These are phyloP conservation scores for Enteromius treurensis DNA, from an alignment of 2,797 vertebrate species.

Conservation along the genomic window DNA sequence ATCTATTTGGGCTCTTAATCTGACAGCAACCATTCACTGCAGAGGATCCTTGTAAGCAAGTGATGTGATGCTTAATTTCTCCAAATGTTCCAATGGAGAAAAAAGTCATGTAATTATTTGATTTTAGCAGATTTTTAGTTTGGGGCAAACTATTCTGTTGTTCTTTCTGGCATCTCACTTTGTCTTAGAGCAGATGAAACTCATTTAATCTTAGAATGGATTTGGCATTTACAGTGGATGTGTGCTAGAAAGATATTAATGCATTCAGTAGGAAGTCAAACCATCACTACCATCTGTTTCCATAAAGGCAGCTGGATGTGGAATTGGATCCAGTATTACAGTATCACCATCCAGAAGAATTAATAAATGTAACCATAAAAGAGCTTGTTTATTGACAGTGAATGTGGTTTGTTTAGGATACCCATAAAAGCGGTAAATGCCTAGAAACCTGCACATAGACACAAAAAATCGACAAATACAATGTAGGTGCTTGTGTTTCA, in stretches of 20 bases:
- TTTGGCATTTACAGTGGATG: conserved; percentile 35
- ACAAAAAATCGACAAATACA: background rate
- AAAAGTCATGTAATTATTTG: background rate
- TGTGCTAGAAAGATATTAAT: conserved; percentile 30
- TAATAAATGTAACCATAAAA: conserved; percentile 29
- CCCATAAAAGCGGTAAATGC: background rate
- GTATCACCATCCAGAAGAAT: conserved; percentile 31
- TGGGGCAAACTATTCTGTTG: background rate
- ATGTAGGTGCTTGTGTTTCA: too few species aligned
- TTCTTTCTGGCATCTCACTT: background rate
- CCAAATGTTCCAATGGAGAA: background rate
- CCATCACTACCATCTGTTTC: conserved; percentile 33
- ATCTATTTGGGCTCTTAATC: background rate
- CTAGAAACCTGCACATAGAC: background rate
- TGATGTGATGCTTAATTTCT: background rate
- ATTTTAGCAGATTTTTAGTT: background rate
- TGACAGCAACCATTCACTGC: background rate
- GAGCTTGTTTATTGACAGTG: conserved; percentile 6
- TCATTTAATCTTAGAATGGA: background rate
- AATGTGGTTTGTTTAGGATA: background rate
- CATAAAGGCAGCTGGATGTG: conserved; percentile 8
- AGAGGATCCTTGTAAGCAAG: background rate
- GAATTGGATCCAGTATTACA: conserved; percentile 16
- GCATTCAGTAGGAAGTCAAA: conserved; percentile 25
- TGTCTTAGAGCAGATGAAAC: background rate